These are phyloP conservation scores for Myopa testacea DNA, from an alignment of 2,888 invertebrate genomes.

Conservation along the genomic window DNA sequence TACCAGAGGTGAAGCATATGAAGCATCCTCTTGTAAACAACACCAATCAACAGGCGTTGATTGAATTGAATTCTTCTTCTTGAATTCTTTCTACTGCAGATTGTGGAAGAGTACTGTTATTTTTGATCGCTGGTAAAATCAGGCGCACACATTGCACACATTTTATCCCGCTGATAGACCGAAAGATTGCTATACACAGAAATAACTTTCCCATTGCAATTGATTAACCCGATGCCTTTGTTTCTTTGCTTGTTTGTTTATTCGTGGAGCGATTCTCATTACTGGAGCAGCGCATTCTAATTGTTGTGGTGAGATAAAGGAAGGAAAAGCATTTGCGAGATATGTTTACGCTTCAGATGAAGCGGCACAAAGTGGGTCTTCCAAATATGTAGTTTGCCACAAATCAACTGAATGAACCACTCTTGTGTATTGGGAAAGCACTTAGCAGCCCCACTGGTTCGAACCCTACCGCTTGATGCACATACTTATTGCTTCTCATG, in stretches of 20 bases:
- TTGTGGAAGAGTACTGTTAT: background rate
- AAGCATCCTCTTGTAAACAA: background rate
- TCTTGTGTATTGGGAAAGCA: background rate
- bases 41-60: background rate
- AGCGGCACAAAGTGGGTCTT: background rate
- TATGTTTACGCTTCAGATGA: background rate
- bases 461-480: no score
- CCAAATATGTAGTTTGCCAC: constrained; percentile 6
- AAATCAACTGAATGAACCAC: background rate
- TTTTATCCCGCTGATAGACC: background rate
- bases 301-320: constrained; percentile 18
- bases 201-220: constrained; percentile 34
- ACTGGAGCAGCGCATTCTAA: constrained; percentile 33
- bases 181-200: background rate
- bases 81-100: no score
- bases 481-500: no score
- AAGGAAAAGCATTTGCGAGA: background rate
- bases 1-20: background rate
- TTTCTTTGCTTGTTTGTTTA: constrained; percentile 13
- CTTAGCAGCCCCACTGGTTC: background rate
- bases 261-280: constrained; percentile 7
- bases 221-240: constrained; percentile 34
- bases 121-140: background rate
- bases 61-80: no score
- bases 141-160: background rate